Conservation (phyloP, 2,113 vertebrate genomes). For the Arothron firmamentum region DNA sequence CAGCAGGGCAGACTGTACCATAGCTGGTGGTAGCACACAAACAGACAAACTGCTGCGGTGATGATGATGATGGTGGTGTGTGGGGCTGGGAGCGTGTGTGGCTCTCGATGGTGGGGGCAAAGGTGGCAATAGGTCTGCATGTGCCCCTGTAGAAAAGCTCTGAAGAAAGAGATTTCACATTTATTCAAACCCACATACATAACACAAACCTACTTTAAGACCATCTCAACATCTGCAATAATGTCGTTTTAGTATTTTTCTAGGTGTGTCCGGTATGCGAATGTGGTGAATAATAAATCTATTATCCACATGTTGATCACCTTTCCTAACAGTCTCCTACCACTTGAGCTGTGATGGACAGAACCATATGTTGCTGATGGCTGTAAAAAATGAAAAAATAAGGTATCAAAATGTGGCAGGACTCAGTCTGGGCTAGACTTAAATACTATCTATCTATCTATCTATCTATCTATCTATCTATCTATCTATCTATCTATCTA, state of each 20-base stretch:
- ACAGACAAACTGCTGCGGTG: constrained; percentile 67
- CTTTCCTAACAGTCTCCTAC: constrained; percentile 63
- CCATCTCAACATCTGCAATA: no score
- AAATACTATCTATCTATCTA: neutral
- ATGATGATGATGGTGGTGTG: constrained; percentile 63
- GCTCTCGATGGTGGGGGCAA: constrained; percentile 64
- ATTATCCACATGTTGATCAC: constrained; percentile 31
- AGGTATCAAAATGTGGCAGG: neutral
- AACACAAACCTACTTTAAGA: no score
- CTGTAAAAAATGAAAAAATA: constrained; percentile 40
- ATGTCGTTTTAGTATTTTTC: no score
- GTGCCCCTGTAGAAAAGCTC: constrained; percentile 60
- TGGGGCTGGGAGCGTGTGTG: constrained; percentile 45
- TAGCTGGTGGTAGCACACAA: constrained; percentile 59
- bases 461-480: neutral
- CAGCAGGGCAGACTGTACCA: constrained; percentile 49
- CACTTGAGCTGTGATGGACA: constrained; percentile 51
- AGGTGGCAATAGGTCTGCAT: constrained; percentile 68
- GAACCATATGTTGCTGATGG: constrained; percentile 55
- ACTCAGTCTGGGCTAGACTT: neutral
- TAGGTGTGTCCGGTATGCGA: neutral
- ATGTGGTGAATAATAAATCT: neutral
- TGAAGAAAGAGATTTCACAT: constrained; percentile 30
- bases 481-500: neutral
- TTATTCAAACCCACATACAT: no score